Base-by-base conservation (phyloP, 2,113 vertebrate species). In the Gasterosteus aculeatus region DNA sequence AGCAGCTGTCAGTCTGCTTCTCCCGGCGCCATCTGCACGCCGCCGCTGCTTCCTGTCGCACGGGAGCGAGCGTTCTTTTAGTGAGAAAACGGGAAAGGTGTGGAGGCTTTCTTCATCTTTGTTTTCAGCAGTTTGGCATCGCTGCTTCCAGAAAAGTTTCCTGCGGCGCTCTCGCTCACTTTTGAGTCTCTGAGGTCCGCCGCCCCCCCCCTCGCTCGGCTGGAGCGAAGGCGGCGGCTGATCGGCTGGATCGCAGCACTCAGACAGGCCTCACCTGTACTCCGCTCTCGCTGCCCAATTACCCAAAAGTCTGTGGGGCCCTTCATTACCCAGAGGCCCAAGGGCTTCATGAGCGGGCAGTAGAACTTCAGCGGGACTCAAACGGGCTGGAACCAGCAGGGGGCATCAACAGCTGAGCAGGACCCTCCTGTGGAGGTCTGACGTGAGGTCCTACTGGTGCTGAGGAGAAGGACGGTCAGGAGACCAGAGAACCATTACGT, bases 251-350 rank as follows among this genome's bases (percentile, higher is more conserved):
- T 94, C 92, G 90, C 89, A 94, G 92, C 90, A 72, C 74, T 87
- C 88, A 83, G 83, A 92, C 89, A 85, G 72, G 78, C 81, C 74
- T 92, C 91, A 93, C 93, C 93, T 94, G 92, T 81, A 82, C 89
- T 92, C 69, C 54, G 29, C 72, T 84, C 83, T 69, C 75, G 87
- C 90, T 89, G 90, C 90, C 92, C 93, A 94, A 93, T 94, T 94
- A 94, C 89, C 92, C 80, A 87, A 69, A 85, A 88, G 84, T 91
- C 92, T 75, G 69, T 42, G 80, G 90, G 90, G 88, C 81, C 90
- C 82, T 90, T 90, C 82, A 80, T 93, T 91, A 93, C 90, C 91
- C 91, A 88, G 80, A 88, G 90, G 89, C 90, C 91, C 90, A 77
- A 63, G 87, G 88, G 87, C 89, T 91, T 79, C 75, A 60, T 22